Conservation (phyloP, 2,113 vertebrate genomes). For the Otus sunia region DNA sequence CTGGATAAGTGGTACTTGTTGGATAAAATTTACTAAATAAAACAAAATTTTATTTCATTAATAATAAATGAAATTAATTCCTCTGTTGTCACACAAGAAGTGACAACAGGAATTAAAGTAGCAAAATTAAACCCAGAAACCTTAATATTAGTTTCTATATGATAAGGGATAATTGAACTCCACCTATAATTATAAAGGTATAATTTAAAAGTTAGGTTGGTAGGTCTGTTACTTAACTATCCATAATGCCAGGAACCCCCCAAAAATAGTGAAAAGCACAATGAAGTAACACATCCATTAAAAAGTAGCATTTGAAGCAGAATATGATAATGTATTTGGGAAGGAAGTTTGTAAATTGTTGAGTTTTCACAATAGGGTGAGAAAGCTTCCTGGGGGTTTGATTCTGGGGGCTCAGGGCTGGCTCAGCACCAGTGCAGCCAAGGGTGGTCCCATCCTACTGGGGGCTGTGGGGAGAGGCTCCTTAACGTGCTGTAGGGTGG, state of each 20-base stretch:
- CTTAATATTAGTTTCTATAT: neutral
- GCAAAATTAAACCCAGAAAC: neutral
- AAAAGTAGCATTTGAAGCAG: neutral
- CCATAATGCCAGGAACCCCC: neutral
- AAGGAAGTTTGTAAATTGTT: neutral
- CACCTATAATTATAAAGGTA: neutral
- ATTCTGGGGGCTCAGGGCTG: fast-evolving
- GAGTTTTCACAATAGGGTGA: neutral
- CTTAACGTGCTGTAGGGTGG: neutral
- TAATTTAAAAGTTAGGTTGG: neutral
- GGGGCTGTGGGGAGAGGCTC: neutral
- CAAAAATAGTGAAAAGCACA: neutral
- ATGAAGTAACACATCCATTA: neutral
- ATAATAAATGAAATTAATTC: neutral
- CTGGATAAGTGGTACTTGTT: neutral
- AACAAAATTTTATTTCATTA: neutral
- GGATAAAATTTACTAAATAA: neutral
- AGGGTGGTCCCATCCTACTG: too few species aligned
- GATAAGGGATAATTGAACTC: neutral
- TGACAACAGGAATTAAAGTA: neutral
- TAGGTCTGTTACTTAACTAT: neutral
- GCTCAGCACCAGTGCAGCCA: neutral
- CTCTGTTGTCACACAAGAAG: neutral
- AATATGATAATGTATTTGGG: neutral
- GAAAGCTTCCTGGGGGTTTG: neutral